phyloP scores from a whole-genome alignment of 1,140 invertebrate species.

The Trichogramma pretiosum region DNA sequence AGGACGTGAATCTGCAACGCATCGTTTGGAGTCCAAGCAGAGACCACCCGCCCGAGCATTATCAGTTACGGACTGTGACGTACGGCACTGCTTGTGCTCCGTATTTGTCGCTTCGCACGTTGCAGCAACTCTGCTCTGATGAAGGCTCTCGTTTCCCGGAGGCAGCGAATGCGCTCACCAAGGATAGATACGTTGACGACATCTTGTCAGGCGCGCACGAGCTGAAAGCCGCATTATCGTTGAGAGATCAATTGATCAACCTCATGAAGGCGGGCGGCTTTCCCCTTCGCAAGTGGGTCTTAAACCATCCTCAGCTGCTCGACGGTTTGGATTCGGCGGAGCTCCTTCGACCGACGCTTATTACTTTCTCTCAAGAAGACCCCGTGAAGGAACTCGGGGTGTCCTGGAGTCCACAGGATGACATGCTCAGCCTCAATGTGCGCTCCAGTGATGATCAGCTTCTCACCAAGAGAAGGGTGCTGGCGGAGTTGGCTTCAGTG shows the following conservation, averaged over 20 bases:
- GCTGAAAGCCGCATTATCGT: background rate
- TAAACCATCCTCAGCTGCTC: background rate
- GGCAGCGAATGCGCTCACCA: background rate
- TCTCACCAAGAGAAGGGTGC: background rate
- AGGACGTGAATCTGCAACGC: background rate
- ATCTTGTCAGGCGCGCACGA: background rate
- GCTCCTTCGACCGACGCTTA: background rate
- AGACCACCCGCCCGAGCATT: too few relatives aligned
- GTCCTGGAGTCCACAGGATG: background rate
- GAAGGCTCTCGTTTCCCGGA: constrained; percentile 20
- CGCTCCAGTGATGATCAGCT: too few relatives aligned
- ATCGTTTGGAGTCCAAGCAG: background rate
- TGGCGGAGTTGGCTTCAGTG: background rate
- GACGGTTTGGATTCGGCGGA: too few relatives aligned
- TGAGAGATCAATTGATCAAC: background rate
- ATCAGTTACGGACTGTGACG: too few relatives aligned
- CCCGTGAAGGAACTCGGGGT: background rate
- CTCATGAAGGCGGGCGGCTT: constrained; percentile 1
- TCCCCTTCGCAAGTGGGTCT: constrained; percentile 3
- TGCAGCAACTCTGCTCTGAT: constrained; percentile 28
- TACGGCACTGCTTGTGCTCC: constrained; percentile 8
- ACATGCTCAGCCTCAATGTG: background rate
- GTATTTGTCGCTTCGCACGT: background rate
- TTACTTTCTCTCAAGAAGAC: background rate
- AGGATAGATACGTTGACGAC: constrained; percentile 11